phyloP scores from a whole-genome alignment of 2,113 vertebrate species.

The Ctenodactylus gundi region DNA sequence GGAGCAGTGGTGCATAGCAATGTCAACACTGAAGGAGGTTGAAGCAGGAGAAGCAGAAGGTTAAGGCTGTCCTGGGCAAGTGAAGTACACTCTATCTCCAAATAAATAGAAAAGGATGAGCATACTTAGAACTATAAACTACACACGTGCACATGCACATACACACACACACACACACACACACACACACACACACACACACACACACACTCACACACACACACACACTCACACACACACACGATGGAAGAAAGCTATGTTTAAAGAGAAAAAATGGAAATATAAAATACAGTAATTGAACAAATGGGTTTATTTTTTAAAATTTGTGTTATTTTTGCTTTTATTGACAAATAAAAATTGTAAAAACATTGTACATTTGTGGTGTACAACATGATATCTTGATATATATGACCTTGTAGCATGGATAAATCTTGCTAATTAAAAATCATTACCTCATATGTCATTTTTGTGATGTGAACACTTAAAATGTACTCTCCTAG shows the following conservation, averaged over 20 bases:
- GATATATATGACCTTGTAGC: background rate
- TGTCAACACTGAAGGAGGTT: background rate
- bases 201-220: no score
- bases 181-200: no score
- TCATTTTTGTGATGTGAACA: background rate
- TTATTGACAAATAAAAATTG: background rate
- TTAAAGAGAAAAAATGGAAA: background rate
- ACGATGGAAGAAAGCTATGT: no score
- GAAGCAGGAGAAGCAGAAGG: background rate
- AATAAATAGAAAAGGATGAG: background rate
- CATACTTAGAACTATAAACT: background rate
- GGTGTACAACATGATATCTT: background rate
- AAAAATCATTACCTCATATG: background rate
- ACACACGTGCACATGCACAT: no score
- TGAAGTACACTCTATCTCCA: background rate
- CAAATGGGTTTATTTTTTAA: background rate
- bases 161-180: no score
- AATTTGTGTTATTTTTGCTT: background rate
- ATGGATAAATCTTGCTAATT: background rate
- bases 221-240: no score
- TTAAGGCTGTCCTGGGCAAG: background rate
- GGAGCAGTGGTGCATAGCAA: background rate
- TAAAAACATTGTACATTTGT: background rate
- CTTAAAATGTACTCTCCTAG: background rate
- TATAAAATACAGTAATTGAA: background rate